phyloP scores from a whole-genome alignment of 2,113 vertebrate species.

The Tenrec ecaudatus region DNA sequence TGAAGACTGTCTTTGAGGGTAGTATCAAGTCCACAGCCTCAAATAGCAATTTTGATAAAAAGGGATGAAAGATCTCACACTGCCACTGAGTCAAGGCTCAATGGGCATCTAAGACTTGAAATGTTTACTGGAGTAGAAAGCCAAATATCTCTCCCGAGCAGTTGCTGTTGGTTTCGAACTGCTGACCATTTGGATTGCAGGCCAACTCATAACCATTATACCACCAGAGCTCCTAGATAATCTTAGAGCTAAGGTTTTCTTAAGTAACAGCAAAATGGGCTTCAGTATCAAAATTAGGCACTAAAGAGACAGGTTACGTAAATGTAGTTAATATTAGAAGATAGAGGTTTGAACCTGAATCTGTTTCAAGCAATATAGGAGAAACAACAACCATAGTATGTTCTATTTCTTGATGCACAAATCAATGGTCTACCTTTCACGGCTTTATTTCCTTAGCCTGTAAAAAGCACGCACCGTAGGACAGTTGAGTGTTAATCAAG shows the following conservation, averaged over 20 bases:
- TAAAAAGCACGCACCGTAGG: not conserved
- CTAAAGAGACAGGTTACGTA: too few relatives aligned
- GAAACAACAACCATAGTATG: not conserved
- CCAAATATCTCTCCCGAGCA: too few relatives aligned
- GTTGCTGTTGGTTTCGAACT: too few relatives aligned
- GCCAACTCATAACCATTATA: too few relatives aligned
- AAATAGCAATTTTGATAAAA: too few relatives aligned
- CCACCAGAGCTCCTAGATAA: not conserved
- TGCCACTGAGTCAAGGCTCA: too few relatives aligned
- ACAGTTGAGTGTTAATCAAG: not conserved
- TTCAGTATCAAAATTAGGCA: too few relatives aligned
- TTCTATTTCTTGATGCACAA: not conserved
- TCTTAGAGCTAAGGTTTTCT: slow-evolving; percentile 7
- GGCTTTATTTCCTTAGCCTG: not conserved
- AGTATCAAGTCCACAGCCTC: too few relatives aligned
- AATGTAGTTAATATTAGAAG: not conserved
- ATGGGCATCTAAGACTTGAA: too few relatives aligned
- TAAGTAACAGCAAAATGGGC: not conserved
- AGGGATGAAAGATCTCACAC: too few relatives aligned
- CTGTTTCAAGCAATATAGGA: not conserved
- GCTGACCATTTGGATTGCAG: too few relatives aligned
- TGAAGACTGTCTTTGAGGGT: not conserved
- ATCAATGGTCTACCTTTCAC: not conserved
- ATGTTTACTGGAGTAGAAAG: too few relatives aligned
- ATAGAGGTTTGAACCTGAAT: not conserved